These are phyloP conservation scores for Trichomalopsis sarcophagae DNA, from an alignment of 1,140 invertebrate species.

Conservation along the genomic window DNA sequence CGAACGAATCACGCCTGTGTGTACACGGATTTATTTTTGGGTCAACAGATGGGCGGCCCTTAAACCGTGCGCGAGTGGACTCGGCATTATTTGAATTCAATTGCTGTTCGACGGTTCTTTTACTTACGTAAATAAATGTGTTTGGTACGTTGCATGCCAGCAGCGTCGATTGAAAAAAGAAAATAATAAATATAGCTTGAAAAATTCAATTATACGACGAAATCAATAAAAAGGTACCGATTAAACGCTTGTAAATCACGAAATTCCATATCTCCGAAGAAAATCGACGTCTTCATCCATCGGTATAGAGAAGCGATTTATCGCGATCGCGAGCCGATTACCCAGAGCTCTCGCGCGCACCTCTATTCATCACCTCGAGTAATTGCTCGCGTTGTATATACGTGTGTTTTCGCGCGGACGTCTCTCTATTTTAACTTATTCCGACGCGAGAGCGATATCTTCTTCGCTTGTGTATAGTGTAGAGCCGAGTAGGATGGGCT, in stretches of 20 bases:
- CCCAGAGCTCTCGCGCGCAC: neutral
- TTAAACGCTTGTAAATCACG: neutral
- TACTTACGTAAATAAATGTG: too few relatives aligned
- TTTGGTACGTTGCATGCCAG: too few relatives aligned
- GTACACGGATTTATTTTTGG: slow-evolving; percentile 1
- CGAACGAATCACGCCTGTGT: neutral
- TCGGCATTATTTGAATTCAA: too few relatives aligned
- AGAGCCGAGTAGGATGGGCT: neutral
- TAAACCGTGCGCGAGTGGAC: neutral
- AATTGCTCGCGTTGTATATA: slow-evolving; percentile 60
- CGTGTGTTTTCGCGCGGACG: slow-evolving; percentile 14
- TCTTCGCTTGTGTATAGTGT: neutral
- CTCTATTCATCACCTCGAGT: slow-evolving; percentile 61
- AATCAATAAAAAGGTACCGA: neutral
- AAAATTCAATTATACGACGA: neutral
- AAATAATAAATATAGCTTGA: neutral
- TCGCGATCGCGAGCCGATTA: slow-evolving; percentile 55
- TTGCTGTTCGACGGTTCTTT: too few relatives aligned
- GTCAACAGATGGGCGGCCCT: neutral
- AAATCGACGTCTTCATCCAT: slow-evolving; percentile 36
- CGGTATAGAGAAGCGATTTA: slow-evolving; percentile 32
- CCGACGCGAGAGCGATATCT: neutral
- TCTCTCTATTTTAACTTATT: slow-evolving; percentile 15
- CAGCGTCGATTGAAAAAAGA: too few relatives aligned
- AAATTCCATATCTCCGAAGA: neutral